Percentiles rank a stretch among this genome's conserved stretches.
Conservation (phyloP, 2,888 invertebrate genomes). For the Drosophila neonasuta region DNA sequence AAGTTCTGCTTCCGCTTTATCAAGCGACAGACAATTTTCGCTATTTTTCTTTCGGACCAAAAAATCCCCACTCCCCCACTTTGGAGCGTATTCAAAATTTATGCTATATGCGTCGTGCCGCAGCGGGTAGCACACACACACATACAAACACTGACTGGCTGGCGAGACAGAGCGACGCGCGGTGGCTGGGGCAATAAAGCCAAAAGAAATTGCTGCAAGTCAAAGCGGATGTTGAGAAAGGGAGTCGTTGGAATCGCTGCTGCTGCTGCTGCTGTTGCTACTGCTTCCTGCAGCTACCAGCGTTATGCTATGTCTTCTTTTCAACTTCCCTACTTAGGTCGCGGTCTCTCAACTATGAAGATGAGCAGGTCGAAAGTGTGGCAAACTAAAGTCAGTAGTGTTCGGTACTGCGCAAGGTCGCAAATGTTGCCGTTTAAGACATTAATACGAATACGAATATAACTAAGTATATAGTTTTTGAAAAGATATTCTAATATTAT, state of each 20-base stretch:
- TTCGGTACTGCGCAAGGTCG: neutral
- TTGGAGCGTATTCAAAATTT: constrained; percentile 72
- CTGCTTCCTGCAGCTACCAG: constrained; percentile 64
- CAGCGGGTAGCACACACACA: constrained; percentile 44
- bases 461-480: too few species aligned
- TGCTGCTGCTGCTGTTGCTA: constrained; percentile 45
- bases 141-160: constrained; percentile 11
- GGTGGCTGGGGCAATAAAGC: constrained; percentile 59
- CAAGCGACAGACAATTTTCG: constrained; percentile 78
- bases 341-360: neutral
- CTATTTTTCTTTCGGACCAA: constrained; percentile 62
- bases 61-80: constrained; percentile 15
- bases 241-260: constrained; percentile 70
- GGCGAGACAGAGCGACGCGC: constrained; percentile 3
- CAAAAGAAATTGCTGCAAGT: constrained; percentile 75
- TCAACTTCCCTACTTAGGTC: constrained; percentile 29
- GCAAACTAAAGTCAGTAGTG: neutral
- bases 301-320: constrained; percentile 53
- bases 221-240: constrained; percentile 73
- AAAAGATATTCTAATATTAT: too few species aligned
- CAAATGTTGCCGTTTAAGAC: neutral
- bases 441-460: neutral
- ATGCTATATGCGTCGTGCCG: constrained; percentile 73
- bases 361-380: neutral
- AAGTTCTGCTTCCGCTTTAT: constrained; percentile 77